Conservation (phyloP, 2,113 vertebrate genomes). For the Noctilio leporinus region DNA sequence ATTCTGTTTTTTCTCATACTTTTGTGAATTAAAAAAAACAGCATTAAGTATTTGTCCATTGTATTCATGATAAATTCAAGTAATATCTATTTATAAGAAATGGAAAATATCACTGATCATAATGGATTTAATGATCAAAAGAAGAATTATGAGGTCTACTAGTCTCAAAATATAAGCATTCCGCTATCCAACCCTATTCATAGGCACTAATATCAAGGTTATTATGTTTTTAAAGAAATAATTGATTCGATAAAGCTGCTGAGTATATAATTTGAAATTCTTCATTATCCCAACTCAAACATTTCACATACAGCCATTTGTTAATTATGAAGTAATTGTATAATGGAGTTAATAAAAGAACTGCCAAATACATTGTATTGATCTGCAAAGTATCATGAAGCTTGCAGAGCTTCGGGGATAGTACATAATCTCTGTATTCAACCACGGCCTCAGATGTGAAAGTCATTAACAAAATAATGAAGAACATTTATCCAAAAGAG, state of each 20-base stretch:
- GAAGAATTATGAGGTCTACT: not conserved
- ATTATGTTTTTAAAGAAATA: not conserved
- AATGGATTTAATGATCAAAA: conserved; percentile 7
- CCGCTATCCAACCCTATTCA: not conserved
- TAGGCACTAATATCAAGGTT: not conserved
- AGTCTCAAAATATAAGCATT: not conserved
- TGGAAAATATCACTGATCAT: not conserved
- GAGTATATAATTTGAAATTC: not conserved
- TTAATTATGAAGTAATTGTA: conserved; percentile 22
- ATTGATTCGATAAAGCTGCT: not conserved
- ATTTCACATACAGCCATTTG: not conserved
- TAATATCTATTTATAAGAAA: not conserved
- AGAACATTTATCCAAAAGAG: not conserved
- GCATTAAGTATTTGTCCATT: not conserved
- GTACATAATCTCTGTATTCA: not conserved
- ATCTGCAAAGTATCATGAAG: not conserved
- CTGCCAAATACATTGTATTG: not conserved
- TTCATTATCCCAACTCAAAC: not conserved
- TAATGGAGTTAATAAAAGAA: not conserved
- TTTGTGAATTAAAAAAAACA: not conserved
- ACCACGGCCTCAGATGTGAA: not conserved
- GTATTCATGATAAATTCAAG: not conserved
- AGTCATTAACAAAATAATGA: not conserved
- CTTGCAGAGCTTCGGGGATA: not conserved
- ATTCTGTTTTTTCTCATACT: not conserved